Evolutionary conservation across 2,888 invertebrate genomes (phyloP), one percentile per base, ranked within the genome.

Genomic region (Oscheius sp.): DNA sequence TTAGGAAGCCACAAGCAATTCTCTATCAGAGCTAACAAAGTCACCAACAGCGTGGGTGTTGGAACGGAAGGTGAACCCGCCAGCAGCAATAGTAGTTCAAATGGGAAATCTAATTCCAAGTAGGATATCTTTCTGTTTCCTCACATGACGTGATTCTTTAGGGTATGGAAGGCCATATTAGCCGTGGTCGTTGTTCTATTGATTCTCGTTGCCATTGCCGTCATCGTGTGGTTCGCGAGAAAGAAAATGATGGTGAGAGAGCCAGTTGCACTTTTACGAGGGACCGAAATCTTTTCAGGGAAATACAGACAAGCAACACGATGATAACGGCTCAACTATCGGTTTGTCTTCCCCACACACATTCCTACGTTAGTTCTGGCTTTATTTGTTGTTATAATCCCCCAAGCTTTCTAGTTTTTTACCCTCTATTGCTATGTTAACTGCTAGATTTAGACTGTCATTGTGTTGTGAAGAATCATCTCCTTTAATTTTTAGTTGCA

Each of bases 91-190:
- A 25, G 27, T 27, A n/a, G 3, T 50, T n/a, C 27, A 8, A 58
- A 42, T 17, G 37, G 20, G 8, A 29, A 53, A 34, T 29, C 27
- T 34, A 23, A 15, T 5, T 39, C 39, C 10, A 48, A 50, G 50
- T 64, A 12, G 20, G 48, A 0, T 17, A 17, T 10, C 2, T 23
- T 25, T 23, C 10, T 20, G 15, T 42, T 17, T 29, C 17, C 8
- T 29, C 12, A 50, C 1, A 20, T 25, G 8, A 10, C 23, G 20
- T 27, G 1, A 23, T 20, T 39, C 20, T 34, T 27, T 52, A 72
- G 73, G 27, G 57, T 52, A 10, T 79, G 78, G 78, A 79, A 79
- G 57, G 66, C 72, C 12, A 71, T 75, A 0, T 65, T 76, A n/a
- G 76, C 72, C n/a, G 69, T 79, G 8, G 42, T 75, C n/a, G 72